These are phyloP conservation scores for Dryobotodes eremita DNA, from an alignment of 2,888 invertebrate genomes.

Conservation along the genomic window DNA sequence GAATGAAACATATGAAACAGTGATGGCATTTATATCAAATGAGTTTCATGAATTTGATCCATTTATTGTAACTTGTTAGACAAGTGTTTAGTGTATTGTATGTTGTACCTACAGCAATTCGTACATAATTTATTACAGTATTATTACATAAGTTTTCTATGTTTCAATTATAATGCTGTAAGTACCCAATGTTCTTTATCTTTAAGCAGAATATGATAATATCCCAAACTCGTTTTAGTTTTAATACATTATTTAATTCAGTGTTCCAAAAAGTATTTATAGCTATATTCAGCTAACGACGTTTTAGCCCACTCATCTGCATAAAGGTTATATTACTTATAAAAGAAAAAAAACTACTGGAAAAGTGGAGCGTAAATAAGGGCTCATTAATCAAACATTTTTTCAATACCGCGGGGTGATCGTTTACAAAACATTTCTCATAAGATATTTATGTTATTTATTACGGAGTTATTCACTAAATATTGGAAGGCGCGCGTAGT, in stretches of 20 bases:
- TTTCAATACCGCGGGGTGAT: constrained; percentile 51
- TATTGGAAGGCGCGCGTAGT: constrained; percentile 45
- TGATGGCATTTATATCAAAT: background rate
- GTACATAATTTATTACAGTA: no score
- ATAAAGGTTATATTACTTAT: constrained; percentile 26
- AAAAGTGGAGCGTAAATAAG: constrained; percentile 33
- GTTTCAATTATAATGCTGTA: background rate
- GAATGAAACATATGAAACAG: background rate
- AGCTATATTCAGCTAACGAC: background rate
- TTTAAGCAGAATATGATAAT: no score
- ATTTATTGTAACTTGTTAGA: background rate
- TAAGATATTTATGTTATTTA: constrained; percentile 61
- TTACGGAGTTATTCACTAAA: constrained; percentile 57
- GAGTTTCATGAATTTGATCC: constrained; percentile 10
- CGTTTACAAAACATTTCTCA: constrained; percentile 54
- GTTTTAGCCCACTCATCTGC: constrained; percentile 9
- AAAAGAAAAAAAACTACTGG: constrained; percentile 20
- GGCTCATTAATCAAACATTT: constrained; percentile 51
- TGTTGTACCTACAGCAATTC: background rate
- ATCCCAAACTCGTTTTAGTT: no score
- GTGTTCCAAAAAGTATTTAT: background rate
- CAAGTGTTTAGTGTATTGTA: background rate
- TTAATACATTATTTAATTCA: background rate
- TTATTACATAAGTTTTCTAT: no score
- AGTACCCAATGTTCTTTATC: no score